Conservation (phyloP, 2,888 invertebrate species). For the Rhagonycha lutea region DNA sequence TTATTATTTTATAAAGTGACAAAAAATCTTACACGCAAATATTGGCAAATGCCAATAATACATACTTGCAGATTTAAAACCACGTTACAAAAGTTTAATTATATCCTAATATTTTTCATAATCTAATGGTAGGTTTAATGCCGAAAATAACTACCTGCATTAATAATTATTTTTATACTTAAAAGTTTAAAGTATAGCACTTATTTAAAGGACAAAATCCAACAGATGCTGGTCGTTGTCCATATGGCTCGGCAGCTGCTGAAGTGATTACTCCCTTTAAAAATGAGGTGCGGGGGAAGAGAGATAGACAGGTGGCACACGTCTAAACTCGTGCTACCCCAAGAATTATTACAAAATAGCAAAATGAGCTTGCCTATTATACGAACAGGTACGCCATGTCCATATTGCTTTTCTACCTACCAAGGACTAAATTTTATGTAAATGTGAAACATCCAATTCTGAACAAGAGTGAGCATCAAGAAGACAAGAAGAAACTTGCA, state of each 20-base stretch:
- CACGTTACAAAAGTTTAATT: background rate
- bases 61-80: background rate
- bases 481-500: conserved; percentile 17
- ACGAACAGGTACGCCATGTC: background rate
- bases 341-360: conserved; percentile 21
- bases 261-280: conserved; percentile 32
- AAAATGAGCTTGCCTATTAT: background rate
- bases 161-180: conserved; percentile 17
- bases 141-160: conserved; percentile 17
- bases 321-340: conserved; percentile 28
- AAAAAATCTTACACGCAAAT: background rate
- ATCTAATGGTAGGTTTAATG: conserved; percentile 7
- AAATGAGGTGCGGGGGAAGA: conserved; percentile 21
- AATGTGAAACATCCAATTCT: conserved; percentile 10
- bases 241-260: conserved; percentile 37
- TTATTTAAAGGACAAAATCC: conserved; percentile 24
- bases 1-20: background rate
- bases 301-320: conserved; percentile 34
- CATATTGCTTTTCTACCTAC: background rate
- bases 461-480: background rate
- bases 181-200: conserved; percentile 12
- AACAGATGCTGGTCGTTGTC: conserved; percentile 35
- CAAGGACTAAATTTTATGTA: background rate
- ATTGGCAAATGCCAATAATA: no score
- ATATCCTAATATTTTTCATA: background rate